These are phyloP conservation scores for Drosophila sulfurigaster DNA, from an alignment of 1,140 invertebrate genomes.

Conservation along the genomic window DNA sequence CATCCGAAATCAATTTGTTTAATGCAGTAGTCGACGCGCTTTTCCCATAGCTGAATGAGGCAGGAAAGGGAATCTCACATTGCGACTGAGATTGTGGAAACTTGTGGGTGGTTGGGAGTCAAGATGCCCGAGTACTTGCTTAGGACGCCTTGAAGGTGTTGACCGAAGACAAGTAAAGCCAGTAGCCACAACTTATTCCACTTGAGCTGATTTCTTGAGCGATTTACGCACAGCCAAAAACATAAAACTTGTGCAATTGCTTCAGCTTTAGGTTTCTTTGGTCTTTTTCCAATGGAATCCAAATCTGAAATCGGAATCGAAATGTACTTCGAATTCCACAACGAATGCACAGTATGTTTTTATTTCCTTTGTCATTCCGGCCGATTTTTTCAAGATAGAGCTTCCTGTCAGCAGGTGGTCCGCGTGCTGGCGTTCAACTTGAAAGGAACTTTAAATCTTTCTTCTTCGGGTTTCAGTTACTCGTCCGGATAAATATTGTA, in stretches of 20 bases:
- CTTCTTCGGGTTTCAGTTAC: conserved; percentile 13
- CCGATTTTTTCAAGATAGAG: conserved; percentile 26
- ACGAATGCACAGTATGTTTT: neutral
- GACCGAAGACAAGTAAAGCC: conserved; percentile 63
- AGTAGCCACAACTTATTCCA: conserved; percentile 79
- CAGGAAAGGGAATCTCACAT: conserved; percentile 10
- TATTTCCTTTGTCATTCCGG: conserved; percentile 63
- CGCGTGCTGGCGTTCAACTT: conserved; percentile 11
- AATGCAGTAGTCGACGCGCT: conserved; percentile 54
- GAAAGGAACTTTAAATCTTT: conserved; percentile 71
- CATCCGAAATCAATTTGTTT: conserved; percentile 80
- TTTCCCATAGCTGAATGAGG: conserved; percentile 39
- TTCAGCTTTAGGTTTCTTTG: neutral
- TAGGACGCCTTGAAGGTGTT: conserved; percentile 56
- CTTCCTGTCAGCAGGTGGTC: conserved; percentile 80
- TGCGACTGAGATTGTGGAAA: conserved; percentile 5
- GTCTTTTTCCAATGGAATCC: neutral
- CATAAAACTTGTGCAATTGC: conserved; percentile 81
- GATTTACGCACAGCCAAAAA: conserved; percentile 81
- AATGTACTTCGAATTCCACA: neutral
- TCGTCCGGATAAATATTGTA: conserved; percentile 46
- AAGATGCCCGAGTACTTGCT: neutral
- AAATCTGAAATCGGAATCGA: neutral
- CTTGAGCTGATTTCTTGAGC: conserved; percentile 80
- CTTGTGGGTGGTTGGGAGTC: conserved; percentile 6